Evolutionary conservation across 2,888 invertebrate species (phyloP).

Genomic region (Dicycla oo): DNA sequence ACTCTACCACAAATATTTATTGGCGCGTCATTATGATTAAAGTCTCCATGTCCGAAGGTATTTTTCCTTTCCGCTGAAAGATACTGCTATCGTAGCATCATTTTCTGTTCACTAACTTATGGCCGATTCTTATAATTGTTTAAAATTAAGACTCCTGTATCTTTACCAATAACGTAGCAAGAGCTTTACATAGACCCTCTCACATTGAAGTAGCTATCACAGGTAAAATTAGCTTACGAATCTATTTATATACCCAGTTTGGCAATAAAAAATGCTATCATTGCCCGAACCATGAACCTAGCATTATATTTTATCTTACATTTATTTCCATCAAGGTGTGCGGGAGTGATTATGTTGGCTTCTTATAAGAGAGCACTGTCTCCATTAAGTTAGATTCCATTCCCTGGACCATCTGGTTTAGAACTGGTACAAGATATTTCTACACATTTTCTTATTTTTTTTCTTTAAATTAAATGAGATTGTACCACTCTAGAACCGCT

Average conservation of each 20-base stretch:
- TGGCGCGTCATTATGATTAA: not conserved
- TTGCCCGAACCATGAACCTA: too few species aligned
- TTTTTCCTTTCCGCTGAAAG: not conserved
- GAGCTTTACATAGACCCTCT: too few species aligned
- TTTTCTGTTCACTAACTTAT: not conserved
- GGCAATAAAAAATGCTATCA: too few species aligned
- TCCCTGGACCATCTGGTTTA: slow-evolving; percentile 28
- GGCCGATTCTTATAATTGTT: too few species aligned
- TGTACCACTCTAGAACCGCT: slow-evolving; percentile 40
- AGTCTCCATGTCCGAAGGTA: not conserved
- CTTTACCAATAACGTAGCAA: too few species aligned
- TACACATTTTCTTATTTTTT: slow-evolving; percentile 8
- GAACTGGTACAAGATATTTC: slow-evolving; percentile 19
- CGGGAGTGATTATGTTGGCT: not conserved
- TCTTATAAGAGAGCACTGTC: not conserved
- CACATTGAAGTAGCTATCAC: too few species aligned
- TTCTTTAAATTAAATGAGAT: slow-evolving; percentile 15
- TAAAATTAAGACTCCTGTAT: too few species aligned
- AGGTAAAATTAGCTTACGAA: too few species aligned
- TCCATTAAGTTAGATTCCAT: slow-evolving; percentile 8
- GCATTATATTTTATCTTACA: not conserved
- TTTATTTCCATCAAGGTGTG: slow-evolving; percentile 5
- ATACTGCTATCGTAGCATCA: not conserved
- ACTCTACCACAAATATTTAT: not conserved
- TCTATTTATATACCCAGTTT: too few species aligned